Evolutionary conservation across 1,140 invertebrate genomes (phyloP), one percentile per base, ranked within the genome.

Genomic region (Andricus grossulariae): DNA sequence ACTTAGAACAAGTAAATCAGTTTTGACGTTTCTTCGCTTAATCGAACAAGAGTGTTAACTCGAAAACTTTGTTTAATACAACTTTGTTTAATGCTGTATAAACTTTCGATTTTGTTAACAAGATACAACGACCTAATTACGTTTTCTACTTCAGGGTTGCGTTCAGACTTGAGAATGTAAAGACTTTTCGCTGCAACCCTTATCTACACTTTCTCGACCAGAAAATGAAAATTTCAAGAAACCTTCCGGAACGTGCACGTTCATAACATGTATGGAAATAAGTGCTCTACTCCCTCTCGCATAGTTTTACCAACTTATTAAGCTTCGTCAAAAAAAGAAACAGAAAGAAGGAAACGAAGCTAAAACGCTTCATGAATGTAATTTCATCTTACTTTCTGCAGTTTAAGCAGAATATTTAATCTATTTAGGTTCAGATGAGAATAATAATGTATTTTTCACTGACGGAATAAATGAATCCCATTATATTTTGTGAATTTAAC

Each of bases 141-240:
- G 57, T 60, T 25, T 60, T 21, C 21, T 39, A 66, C 57, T 32
- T 21, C 12, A 66, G 21, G 39, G 21, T 66, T 66, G 25, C 21
- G 7, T 66, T 66, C 25, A 32, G 15, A 32, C 57, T 66, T 16
- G 57, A 66, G 57, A 66, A 66, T 66, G 25, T 66, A 66, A 66
- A 66, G 25, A 25, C 55, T 25, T 57, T 2, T 25, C 19, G 2
- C 11, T 57, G 55, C 25, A 21, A 57, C 55, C 21, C 25, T 25
- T 66, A 25, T 57, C 19, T 57, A 25, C 19, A 32, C 39, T 66
- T 66, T 66, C 57, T 39, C 57, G 13, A 66, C 25, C 16, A 66
- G 57, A 66, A 66, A 66, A 66, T 66, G 57, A 66, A 66, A 66
- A 66, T 66, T 66, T 66, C 57, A 66, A 39, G 57, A 66, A 32